Conservation (phyloP, 2,797 vertebrate species). For the Yasuhikotakia modesta region DNA sequence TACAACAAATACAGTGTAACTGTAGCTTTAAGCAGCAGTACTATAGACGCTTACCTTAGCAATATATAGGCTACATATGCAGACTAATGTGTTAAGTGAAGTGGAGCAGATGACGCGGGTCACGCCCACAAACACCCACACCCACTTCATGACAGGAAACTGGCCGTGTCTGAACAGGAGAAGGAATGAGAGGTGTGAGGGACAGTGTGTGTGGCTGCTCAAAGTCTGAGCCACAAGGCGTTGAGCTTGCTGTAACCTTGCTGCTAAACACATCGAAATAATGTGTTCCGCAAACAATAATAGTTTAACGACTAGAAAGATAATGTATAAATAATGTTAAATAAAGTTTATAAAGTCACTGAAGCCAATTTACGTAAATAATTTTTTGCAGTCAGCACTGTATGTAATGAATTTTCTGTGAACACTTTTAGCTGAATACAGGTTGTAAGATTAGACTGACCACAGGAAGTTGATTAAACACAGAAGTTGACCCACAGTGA, state of each 20-base stretch:
- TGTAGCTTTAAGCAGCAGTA: no score
- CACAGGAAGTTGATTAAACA: conserved; percentile 22
- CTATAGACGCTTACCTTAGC: no score
- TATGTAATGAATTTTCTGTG: not conserved
- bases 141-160: conserved; percentile 32
- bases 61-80: no score
- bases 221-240: no score
- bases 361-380: not conserved
- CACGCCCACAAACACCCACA: conserved; percentile 31
- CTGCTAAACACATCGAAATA: not conserved
- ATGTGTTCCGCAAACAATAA: no score
- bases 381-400: not conserved
- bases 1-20: no score
- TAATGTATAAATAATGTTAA: no score
- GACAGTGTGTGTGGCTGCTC: not conserved
- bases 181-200: conserved; percentile 27
- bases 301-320: no score
- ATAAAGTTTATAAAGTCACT: not conserved
- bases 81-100: not conserved
- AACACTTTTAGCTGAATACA: not conserved
- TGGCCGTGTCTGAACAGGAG: conserved; percentile 39
- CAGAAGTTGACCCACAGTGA: conserved; percentile 21
- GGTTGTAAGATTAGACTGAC: conserved; percentile 10
- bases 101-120: not conserved
- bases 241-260: not conserved